Evolutionary conservation across 2,797 vertebrate species (phyloP), one percentile per base, ranked within the genome.

Genomic region (Glyptemys insculpta): DNA sequence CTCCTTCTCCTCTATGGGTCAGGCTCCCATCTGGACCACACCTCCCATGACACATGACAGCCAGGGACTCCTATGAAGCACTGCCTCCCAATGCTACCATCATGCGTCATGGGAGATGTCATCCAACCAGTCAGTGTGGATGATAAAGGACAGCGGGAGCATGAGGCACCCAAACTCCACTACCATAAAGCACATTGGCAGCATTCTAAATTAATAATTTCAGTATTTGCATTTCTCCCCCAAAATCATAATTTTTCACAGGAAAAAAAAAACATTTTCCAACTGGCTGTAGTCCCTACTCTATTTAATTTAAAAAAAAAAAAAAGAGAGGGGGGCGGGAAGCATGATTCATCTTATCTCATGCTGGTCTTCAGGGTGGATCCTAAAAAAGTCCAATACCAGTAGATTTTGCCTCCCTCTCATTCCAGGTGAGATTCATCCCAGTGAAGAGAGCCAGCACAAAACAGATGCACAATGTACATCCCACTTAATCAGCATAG

Each of bases 51-150:
- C 72, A 49, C 74, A 53, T 5, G 8, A 0, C 15, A 4, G 27
- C 29, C 27, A 14, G 57, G 27, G 57, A 41, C 57, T 50, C 68
- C 31, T 15, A 0, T 0, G 29, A 59, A 54, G 27, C 5, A 3
- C 19, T 44, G 12, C 2, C 0, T 81, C 56, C 81, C 21, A 80
- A 80, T 53, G 15, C n/a, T 74, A 1, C 34, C 25, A 1, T 41
- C 25, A 34, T 59, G 57, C 37, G 0, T 2, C 57, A 50, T 37
- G 10, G 1, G 37, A 56, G 11, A 5, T 65, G 8, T n/a, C 50
- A 29, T 44, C 44, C 81, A 49, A 19, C 44, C 0, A 0, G 2
- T 8, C 52, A 85, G 44, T 52, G 59, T 68, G 34, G 65, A 68
- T n/a, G 37, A 37, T 68, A 37, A n/a, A 68, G 8, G 16, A 21